A percentile compares a stretch with the other conserved stretches of the same genome.
Conservation (phyloP, 2,888 invertebrate species). For the Agrochola litura region DNA sequence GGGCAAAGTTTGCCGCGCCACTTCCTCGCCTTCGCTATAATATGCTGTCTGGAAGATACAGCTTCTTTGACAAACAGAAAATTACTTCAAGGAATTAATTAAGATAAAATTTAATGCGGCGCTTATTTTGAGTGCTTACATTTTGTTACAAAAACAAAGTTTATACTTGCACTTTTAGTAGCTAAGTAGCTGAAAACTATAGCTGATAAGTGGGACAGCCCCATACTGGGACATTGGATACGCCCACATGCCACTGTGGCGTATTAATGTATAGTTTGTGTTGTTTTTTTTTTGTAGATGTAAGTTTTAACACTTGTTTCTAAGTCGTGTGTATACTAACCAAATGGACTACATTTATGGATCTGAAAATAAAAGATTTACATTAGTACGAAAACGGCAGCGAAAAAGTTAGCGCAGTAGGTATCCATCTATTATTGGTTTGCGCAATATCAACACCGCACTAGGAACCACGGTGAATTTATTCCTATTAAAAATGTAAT, state of each 20-base stretch:
- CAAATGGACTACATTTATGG: no score
- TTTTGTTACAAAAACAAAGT: neutral
- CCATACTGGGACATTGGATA: no score
- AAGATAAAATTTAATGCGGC: constrained; percentile 29
- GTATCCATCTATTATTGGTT: neutral
- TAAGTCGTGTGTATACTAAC: no score
- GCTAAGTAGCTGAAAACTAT: no score
- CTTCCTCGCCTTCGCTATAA: constrained; percentile 26
- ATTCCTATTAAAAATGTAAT: neutral
- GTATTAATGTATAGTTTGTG: no score
- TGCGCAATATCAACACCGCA: neutral
- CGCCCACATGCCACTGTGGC: no score
- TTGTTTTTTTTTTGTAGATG: no score
- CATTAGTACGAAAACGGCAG: neutral
- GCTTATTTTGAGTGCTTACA: neutral
- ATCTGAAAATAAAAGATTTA: no score
- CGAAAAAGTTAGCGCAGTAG: neutral
- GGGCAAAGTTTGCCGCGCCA: constrained; percentile 35
- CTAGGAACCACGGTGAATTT: neutral
- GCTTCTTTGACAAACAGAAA: constrained; percentile 44
- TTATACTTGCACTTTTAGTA: no score
- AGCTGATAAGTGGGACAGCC: no score
- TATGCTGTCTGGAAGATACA: constrained; percentile 27
- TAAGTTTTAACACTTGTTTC: no score
- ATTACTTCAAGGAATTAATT: constrained; percentile 44